phyloP scores from a whole-genome alignment of 2,113 vertebrate species.

The Pygathrix nemaeus region DNA sequence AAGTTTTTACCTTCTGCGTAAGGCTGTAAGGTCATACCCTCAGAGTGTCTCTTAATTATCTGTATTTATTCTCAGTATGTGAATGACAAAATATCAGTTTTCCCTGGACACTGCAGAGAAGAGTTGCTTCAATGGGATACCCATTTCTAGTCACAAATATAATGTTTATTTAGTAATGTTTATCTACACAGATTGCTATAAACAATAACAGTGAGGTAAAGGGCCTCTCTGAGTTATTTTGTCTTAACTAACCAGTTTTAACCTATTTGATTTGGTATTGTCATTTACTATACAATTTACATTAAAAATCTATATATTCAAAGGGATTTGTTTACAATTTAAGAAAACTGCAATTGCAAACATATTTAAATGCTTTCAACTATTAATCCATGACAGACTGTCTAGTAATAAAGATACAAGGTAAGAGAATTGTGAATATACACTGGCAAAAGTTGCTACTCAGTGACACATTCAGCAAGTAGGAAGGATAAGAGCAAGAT shows the following conservation, averaged over 20 bases:
- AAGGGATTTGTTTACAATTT: conserved; percentile 42
- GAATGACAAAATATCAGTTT: conserved; percentile 56
- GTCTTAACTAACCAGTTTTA: conserved; percentile 58
- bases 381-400: conserved; percentile 4
- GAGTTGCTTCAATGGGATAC: conserved; percentile 66
- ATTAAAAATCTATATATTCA: conserved; percentile 53
- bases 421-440: not conserved
- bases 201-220: conserved; percentile 57
- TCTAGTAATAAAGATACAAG: conserved; percentile 22
- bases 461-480: not conserved
- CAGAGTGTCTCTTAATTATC: not conserved
- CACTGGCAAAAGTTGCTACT: not conserved
- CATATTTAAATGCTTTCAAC: conserved; percentile 34
- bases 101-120: conserved; percentile 44
- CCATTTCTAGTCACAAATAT: conserved; percentile 76
- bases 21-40: not conserved
- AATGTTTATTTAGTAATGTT: conserved; percentile 80
- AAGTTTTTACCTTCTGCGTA: not conserved
- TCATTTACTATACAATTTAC: conserved; percentile 6
- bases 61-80: not conserved
- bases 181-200: conserved; percentile 63
- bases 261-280: conserved; percentile 28
- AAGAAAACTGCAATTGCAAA: conserved; percentile 53
- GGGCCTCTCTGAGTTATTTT: conserved; percentile 55
- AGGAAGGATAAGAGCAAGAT: conserved; percentile 31